Evolutionary conservation across 2,113 vertebrate genomes (phyloP), one percentile per base, ranked within the genome.

Genomic region (Anarhynchus alexandrinus): DNA sequence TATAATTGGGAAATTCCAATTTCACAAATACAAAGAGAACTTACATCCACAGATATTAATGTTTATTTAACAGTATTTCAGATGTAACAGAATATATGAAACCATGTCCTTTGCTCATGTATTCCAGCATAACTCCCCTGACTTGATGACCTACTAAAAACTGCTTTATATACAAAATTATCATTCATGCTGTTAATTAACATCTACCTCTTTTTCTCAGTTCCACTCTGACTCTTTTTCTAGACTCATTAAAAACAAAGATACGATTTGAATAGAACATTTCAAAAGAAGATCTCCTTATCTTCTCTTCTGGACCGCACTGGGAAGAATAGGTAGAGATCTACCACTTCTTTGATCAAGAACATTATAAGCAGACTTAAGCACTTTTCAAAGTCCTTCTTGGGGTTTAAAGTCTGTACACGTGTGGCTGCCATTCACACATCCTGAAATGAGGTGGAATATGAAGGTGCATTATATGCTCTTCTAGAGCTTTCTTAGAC

Each of bases 161-260:
- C 29, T 88, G 58, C 80, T 90, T 88, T 93, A 67, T 81, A 76
- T 59, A 59, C 62, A 89, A 77, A 90, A 85, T 88, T 71, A 27
- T 72, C 30, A 57, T 87, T 93, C 42, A 26, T 58, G 12, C 76
- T 94, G n/a, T 91, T 97, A 93, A 92, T 92, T 95, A 96, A 93
- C 32, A 87, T 79, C 61, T 69, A 87, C 86, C 49, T 96, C 84
- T 90, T 93, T 94, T 87, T 90, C 81, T 93, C 80, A 82, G 66
- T 93, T 94, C 32, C 42, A 22, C 42, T 91, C 72, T 62, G 32
- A 69, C 72, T 93, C 64, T 90, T 70, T 83, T 82, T 76, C 72
- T 72, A 81, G 84, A 93, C 78, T 82, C n/a, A 30, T 66, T 95
- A 93, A 88, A 91, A 93, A 93, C 18, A 90, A 72, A 82, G 51